Conservation (phyloP, 2,888 invertebrate genomes). For the Cephus pygmeus region DNA sequence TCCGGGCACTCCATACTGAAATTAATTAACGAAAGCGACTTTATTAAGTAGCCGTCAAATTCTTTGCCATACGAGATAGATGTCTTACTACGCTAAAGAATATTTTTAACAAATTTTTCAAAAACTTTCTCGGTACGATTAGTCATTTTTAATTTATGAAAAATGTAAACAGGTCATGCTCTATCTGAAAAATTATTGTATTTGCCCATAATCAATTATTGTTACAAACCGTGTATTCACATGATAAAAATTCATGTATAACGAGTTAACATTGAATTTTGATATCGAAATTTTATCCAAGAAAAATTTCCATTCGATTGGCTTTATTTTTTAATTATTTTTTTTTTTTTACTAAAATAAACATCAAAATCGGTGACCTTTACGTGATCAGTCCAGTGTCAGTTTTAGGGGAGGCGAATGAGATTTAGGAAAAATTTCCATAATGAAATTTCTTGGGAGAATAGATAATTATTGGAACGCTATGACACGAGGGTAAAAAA, state of each 20-base stretch:
- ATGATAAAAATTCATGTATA: neutral
- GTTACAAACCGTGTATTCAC: neutral
- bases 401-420: neutral
- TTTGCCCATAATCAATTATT: no score
- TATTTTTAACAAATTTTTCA: neutral
- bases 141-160: no score
- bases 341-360: neutral
- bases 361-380: neutral
- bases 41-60: neutral
- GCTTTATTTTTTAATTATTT: neutral
- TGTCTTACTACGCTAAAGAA: neutral
- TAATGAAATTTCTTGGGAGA: neutral
- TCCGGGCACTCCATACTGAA: conserved; percentile 61
- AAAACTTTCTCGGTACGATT: no score
- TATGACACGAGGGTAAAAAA: neutral
- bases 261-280: neutral
- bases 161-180: no score
- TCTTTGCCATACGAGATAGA: neutral
- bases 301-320: neutral
- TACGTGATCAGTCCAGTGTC: neutral
- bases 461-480: neutral
- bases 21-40: conserved; percentile 24
- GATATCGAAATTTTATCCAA: neutral
- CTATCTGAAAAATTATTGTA: no score
- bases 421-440: neutral